phyloP scores from a whole-genome alignment of 2,113 vertebrate genomes.

The Butastur rufipennis region DNA sequence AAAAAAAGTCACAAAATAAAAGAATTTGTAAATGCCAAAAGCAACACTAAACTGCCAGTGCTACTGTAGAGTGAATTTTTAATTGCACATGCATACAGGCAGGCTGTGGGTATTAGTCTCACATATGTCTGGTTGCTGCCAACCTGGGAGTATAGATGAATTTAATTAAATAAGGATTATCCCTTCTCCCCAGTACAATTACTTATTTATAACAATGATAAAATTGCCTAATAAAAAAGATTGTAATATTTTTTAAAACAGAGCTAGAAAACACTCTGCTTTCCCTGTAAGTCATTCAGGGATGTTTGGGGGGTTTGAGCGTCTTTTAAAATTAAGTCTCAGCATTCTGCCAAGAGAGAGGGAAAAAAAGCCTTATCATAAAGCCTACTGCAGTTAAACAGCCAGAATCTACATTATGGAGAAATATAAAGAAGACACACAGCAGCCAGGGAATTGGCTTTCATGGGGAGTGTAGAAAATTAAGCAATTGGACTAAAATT shows the following conservation, averaged over 20 bases:
- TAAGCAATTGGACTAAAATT: conserved; percentile 68
- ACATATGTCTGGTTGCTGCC: conserved; percentile 86
- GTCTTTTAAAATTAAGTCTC: conserved; percentile 76
- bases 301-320: conserved; percentile 63
- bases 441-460: conserved; percentile 66
- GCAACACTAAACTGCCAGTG: conserved; percentile 86
- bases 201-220: conserved; percentile 89
- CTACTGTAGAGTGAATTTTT: conserved; percentile 86
- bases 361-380: conserved; percentile 61
- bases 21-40: conserved; percentile 90
- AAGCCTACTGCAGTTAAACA: conserved; percentile 71
- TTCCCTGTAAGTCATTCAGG: conserved; percentile 69
- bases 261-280: conserved; percentile 64
- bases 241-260: conserved; percentile 74
- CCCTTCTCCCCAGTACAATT: conserved; percentile 85
- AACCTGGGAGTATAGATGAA: conserved; percentile 88
- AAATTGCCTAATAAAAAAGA: conserved; percentile 82
- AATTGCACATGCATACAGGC: conserved; percentile 85
- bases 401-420: conserved; percentile 68
- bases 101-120: conserved; percentile 85
- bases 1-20: conserved; percentile 86
- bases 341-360: conserved; percentile 63
- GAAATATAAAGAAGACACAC: conserved; percentile 73
- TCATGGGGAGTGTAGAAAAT: conserved; percentile 61
- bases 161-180: conserved; percentile 91